Percentiles rank a stretch among this genome's conserved stretches.
Conservation (phyloP, 2,888 invertebrate species). For the Drosophila cracens region DNA sequence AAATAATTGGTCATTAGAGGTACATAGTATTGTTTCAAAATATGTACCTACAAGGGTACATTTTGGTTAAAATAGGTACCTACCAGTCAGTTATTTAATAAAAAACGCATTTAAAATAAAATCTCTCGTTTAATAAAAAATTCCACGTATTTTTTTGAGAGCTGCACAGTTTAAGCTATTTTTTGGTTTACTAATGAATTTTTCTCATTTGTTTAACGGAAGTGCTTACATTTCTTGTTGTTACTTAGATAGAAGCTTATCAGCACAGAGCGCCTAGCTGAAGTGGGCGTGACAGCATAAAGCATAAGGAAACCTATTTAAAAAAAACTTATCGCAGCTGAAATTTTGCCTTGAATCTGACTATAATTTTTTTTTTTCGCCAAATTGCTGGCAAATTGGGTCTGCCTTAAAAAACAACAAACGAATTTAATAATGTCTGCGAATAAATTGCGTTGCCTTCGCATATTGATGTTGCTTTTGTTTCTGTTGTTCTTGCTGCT, state of each 20-base stretch:
- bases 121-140: not conserved
- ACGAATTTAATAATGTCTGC: slow-evolving; percentile 51
- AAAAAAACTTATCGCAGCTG: slow-evolving; percentile 27
- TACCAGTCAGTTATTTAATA: not conserved
- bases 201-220: slow-evolving; percentile 3
- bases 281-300: slow-evolving; percentile 6
- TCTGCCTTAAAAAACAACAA: slow-evolving; percentile 40
- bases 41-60: too few relatives aligned
- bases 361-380: slow-evolving; percentile 38
- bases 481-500: slow-evolving; percentile 15
- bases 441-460: slow-evolving; percentile 41
- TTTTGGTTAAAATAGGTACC: too few relatives aligned
- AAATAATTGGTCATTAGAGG: not conserved
- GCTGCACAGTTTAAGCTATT: not conserved
- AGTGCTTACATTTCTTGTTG: not conserved
- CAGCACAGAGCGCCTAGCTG: slow-evolving; percentile 9
- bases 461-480: slow-evolving; percentile 35
- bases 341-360: slow-evolving; percentile 61
- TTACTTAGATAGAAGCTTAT: slow-evolving; percentile 20
- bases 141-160: not conserved
- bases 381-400: slow-evolving; percentile 69
- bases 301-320: not conserved
- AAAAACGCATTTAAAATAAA: not conserved
- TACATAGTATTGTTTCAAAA: too few relatives aligned
- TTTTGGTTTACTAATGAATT: not conserved